Percentiles rank a stretch among this genome's conserved stretches.
These are phyloP conservation scores for Lepas anatifera DNA, from an alignment of 2,888 invertebrate species.

Conservation along the genomic window DNA sequence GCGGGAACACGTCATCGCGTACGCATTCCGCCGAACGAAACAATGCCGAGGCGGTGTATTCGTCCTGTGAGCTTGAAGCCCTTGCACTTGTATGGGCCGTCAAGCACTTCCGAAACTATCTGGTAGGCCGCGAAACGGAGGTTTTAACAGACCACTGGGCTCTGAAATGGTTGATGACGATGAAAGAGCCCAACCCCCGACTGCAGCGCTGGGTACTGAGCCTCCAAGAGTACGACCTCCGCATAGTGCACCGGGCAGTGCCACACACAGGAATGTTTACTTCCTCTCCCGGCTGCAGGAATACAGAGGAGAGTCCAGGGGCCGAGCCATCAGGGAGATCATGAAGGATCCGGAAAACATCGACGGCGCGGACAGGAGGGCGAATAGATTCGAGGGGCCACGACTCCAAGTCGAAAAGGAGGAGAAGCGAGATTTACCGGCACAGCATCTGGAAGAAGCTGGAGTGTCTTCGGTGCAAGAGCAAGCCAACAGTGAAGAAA, in stretches of 20 bases:
- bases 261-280: background rate
- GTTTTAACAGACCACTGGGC: background rate
- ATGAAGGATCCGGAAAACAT: background rate
- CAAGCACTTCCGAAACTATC: background rate
- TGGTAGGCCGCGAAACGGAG: background rate
- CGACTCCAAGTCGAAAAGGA: background rate
- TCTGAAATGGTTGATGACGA: background rate
- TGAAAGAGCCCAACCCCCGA: background rate
- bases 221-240: background rate
- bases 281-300: background rate
- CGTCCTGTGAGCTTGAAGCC: background rate
- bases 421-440: background rate
- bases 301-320: background rate
- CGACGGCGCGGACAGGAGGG: background rate
- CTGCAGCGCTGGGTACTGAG: background rate
- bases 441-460: background rate
- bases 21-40: background rate
- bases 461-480: background rate
- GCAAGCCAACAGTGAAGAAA: background rate
- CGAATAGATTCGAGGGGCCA: background rate
- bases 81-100: too few relatives aligned
- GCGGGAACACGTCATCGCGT: background rate
- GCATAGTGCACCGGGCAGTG: background rate
- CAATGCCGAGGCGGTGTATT: background rate
- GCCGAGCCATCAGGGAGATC: background rate